These are phyloP conservation scores for Eutolmus rufibarbis DNA, from an alignment of 2,888 invertebrate species.

Conservation along the genomic window DNA sequence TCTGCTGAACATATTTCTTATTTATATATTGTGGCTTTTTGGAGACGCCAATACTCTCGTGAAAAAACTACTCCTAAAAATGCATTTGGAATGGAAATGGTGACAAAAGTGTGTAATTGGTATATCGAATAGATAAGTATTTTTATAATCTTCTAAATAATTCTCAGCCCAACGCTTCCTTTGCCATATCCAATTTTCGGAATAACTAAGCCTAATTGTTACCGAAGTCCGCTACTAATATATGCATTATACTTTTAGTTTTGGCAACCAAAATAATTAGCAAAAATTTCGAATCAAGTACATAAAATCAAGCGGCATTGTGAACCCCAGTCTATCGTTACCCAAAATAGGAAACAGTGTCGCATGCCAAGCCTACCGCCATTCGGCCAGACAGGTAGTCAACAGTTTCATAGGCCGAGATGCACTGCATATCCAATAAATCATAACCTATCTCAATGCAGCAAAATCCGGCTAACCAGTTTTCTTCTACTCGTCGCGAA, in stretches of 20 bases:
- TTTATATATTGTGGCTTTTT: too few relatives aligned
- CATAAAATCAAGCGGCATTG: neutral
- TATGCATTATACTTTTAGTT: neutral
- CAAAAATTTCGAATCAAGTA: neutral
- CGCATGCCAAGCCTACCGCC: neutral
- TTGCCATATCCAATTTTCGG: neutral
- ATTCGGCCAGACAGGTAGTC: neutral
- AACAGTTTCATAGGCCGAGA: neutral
- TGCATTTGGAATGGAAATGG: too few relatives aligned
- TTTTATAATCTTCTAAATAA: neutral
- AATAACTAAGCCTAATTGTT: neutral
- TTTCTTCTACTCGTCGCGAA: constrained; percentile 21
- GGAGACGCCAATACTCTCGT: too few relatives aligned
- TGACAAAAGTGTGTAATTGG: too few relatives aligned
- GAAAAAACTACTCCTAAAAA: too few relatives aligned
- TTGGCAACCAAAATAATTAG: neutral
- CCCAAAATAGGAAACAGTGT: neutral
- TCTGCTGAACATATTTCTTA: too few relatives aligned
- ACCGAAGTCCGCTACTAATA: neutral
- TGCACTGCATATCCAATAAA: constrained; percentile 41
- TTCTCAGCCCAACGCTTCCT: neutral
- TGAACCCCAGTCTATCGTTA: neutral
- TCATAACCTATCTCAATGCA: constrained; percentile 47
- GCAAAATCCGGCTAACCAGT: constrained; percentile 37
- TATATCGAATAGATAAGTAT: too few relatives aligned